Base-by-base conservation (phyloP, 2,888 invertebrate species). In the Notodonta ziczac region DNA sequence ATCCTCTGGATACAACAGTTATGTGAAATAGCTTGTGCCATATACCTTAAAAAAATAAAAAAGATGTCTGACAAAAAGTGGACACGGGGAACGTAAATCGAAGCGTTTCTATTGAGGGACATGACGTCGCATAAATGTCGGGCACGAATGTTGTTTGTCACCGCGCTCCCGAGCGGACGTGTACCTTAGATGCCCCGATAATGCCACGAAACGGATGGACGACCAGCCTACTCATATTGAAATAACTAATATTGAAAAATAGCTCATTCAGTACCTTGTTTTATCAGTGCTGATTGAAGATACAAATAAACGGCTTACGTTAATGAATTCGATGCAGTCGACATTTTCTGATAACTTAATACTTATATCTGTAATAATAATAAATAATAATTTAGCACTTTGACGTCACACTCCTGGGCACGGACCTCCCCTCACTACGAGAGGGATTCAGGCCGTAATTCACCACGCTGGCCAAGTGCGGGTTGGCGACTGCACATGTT, bases 101-200 rank as follows among this genome's bases (percentile, higher is more conserved):
- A 87, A 86, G 90, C 86, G 88, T 90, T 90, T 91, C 90, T 90
- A 91, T 92, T 89, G 91, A 91, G 83, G 78, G 76, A 84, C 90
- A 88, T 93, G 93, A 92, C 91, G 77, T 79, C 79, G 92, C 93
- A 93, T 88, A 91, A 91, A 88, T 80, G 88, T 85, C 88, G 82
- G 72, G 70, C 84, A 86, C 84, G 87, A 88, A 91, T 89, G 89
- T 89, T 90, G 91, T 93, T 90, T 91, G 93, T 93, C 92, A 91
- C 90, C 84, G 89, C 78, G 77, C 75, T 56, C 70, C 65, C 65
- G 69, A 67, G 56, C 68, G 70, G 67, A 65, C 68, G 70, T 73
- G 75, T 73, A 70, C 71, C 74, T 74, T 72, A 68, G 86, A 90
- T 90, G 80, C 76, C 76, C 76, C 80, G 90, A 91, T 91, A 87